A percentile compares a stretch with the other conserved stretches of the same genome.
Conservation (phyloP, 2,797 vertebrate species). For the Takifugu ocellatus region DNA sequence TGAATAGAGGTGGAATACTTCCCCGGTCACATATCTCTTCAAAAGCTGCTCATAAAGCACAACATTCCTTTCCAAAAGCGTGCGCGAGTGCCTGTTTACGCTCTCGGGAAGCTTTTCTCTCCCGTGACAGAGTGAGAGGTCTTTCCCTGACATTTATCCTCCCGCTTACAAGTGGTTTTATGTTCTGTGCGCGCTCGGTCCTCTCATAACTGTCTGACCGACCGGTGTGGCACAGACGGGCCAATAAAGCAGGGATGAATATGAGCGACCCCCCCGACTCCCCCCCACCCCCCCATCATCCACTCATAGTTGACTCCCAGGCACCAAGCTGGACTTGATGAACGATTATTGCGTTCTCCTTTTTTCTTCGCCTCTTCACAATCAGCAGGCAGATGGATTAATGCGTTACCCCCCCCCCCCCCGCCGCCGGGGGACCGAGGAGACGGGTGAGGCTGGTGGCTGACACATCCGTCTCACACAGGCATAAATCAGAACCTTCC, state of each 20-base stretch:
- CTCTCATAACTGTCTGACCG: slow-evolving; percentile 50
- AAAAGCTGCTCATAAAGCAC: slow-evolving; percentile 20
- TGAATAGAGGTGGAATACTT: slow-evolving; percentile 14
- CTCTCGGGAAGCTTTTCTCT: slow-evolving; percentile 35
- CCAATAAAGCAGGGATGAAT: slow-evolving; percentile 58
- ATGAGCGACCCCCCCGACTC: slow-evolving; percentile 38
- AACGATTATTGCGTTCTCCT: slow-evolving; percentile 52
- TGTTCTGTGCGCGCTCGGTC: slow-evolving; percentile 29
- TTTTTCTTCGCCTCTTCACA: slow-evolving; percentile 18
- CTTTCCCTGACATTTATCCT: slow-evolving; percentile 58
- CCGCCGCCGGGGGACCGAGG: slow-evolving; percentile 46
- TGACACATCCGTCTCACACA: slow-evolving; percentile 52
- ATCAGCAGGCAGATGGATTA: slow-evolving; percentile 56
- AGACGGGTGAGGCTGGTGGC: slow-evolving; percentile 43
- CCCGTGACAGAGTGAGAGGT: slow-evolving; percentile 27
- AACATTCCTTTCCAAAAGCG: slow-evolving; percentile 23
- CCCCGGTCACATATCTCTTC: slow-evolving; percentile 27
- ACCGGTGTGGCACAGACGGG: slow-evolving; percentile 11
- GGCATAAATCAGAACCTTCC: slow-evolving; percentile 79
- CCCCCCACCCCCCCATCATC: slow-evolving; percentile 2
- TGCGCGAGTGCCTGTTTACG: slow-evolving; percentile 13
- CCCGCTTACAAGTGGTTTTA: slow-evolving; percentile 61
- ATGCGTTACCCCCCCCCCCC: slow-evolving; percentile 42
- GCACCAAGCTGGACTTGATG: slow-evolving; percentile 46
- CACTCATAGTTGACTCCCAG: slow-evolving; percentile 26